Evolutionary conservation across 2,797 vertebrate species (phyloP).

Genomic region (Philypnodon macrostomus): DNA sequence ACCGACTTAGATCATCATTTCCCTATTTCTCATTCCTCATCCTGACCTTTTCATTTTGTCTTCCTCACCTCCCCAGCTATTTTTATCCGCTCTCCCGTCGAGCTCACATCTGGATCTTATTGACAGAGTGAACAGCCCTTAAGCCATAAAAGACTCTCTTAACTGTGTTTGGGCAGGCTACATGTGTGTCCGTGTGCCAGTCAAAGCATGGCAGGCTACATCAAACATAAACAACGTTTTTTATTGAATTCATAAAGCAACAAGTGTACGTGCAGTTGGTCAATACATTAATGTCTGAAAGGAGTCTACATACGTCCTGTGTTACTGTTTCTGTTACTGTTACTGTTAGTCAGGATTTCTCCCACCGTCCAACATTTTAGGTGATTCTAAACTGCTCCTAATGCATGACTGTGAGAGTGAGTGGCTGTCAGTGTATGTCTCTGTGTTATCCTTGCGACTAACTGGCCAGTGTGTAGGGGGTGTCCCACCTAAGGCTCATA

Average conservation of each 20-base stretch:
- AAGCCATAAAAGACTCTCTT: conserved; percentile 70
- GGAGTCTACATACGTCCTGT: no score
- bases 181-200: conserved; percentile 50
- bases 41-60: conserved; percentile 42
- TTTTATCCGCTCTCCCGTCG: conserved; percentile 69
- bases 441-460: no score
- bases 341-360: no score
- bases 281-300: background rate
- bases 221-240: conserved; percentile 38
- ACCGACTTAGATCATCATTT: conserved; percentile 24
- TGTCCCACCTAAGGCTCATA: no score
- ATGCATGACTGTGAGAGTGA: no score
- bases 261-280: conserved; percentile 6
- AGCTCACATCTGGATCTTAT: conserved; percentile 82
- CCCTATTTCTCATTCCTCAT: conserved; percentile 28
- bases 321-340: no score
- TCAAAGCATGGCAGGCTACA: conserved; percentile 34
- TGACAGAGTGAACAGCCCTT: conserved; percentile 69
- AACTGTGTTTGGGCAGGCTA: conserved; percentile 45
- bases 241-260: conserved; percentile 27
- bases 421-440: no score
- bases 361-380: no score
- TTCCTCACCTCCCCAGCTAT: conserved; percentile 60
- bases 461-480: no score
- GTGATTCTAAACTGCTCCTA: no score